A percentile compares a stretch with the other conserved stretches of the same genome.
Evolutionary conservation across 2,888 invertebrate genomes (phyloP).

Genomic region (Alloplasta piceator): DNA sequence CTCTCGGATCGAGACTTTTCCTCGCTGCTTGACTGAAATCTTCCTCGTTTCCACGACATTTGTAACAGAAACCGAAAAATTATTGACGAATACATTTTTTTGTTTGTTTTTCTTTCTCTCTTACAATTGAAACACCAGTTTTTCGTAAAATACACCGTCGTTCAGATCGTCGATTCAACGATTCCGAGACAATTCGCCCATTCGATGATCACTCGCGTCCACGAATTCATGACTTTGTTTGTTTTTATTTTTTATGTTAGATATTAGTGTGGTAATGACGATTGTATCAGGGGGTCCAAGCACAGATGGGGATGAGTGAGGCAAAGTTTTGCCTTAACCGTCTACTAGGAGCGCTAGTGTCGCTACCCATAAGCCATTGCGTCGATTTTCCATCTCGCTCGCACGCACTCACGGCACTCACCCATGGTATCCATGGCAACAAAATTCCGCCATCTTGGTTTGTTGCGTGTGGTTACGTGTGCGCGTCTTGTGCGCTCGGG

Average conservation of each 20-base stretch:
- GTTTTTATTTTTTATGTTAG: no score
- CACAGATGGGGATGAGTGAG: no score
- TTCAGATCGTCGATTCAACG: slow-evolving; percentile 70
- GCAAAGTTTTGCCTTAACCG: no score
- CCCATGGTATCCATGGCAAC: no score
- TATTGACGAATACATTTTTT: neutral
- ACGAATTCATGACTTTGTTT: slow-evolving; percentile 73
- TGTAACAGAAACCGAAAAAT: slow-evolving; percentile 1
- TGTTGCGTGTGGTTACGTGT: no score
- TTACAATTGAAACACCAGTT: slow-evolving; percentile 75
- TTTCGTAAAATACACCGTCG: slow-evolving; percentile 71
- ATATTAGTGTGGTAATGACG: neutral
- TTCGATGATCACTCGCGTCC: slow-evolving; percentile 73
- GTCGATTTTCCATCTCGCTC: no score
- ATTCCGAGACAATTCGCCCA: slow-evolving; percentile 83
- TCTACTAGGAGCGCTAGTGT: no score
- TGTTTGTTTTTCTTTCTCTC: slow-evolving; percentile 21
- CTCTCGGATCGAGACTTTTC: slow-evolving; percentile 3
- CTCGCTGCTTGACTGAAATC: neutral
- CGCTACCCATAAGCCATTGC: no score
- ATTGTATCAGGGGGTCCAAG: no score
- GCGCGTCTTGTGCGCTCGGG: no score
- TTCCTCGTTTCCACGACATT: slow-evolving; percentile 31
- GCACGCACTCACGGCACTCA: no score
- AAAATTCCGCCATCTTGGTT: no score